Evolutionary conservation across 2,113 vertebrate genomes (phyloP).

Genomic region (Hystrix brachyura): DNA sequence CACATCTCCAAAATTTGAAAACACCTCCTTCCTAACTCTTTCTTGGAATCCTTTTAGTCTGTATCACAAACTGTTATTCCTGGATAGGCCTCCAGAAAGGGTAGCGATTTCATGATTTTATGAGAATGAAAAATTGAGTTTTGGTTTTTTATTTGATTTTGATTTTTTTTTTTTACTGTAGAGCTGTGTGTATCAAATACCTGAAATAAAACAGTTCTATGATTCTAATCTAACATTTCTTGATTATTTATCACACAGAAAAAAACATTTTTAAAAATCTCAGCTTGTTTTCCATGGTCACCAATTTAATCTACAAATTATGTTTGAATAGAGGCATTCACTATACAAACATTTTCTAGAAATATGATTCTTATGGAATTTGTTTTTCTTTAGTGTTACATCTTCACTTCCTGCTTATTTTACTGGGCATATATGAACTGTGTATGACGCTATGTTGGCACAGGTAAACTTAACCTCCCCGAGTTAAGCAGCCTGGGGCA

Average conservation of each 20-base stretch:
- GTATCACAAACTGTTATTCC: conserved; percentile 25
- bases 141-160: conserved; percentile 46
- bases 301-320: conserved; percentile 19
- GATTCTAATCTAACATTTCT: conserved; percentile 6
- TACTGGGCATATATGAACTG: background rate
- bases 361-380: background rate
- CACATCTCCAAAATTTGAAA: conserved; percentile 26
- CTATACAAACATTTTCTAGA: background rate
- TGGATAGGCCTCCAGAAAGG: conserved; percentile 25
- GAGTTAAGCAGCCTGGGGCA: background rate
- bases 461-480: background rate
- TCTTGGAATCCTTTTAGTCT: conserved; percentile 42
- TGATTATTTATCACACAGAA: background rate
- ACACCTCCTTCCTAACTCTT: conserved; percentile 25
- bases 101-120: conserved; percentile 35
- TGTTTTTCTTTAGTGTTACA: background rate
- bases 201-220: background rate
- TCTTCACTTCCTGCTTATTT: background rate
- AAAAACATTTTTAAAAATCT: background rate
- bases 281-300: background rate
- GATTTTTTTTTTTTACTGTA: background rate
- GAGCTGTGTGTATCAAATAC: background rate
- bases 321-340: background rate
- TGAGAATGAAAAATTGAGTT: conserved; percentile 42
- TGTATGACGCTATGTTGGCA: background rate